These are phyloP conservation scores for Scaptomyza reducta DNA, from an alignment of 2,888 invertebrate species.

Conservation along the genomic window DNA sequence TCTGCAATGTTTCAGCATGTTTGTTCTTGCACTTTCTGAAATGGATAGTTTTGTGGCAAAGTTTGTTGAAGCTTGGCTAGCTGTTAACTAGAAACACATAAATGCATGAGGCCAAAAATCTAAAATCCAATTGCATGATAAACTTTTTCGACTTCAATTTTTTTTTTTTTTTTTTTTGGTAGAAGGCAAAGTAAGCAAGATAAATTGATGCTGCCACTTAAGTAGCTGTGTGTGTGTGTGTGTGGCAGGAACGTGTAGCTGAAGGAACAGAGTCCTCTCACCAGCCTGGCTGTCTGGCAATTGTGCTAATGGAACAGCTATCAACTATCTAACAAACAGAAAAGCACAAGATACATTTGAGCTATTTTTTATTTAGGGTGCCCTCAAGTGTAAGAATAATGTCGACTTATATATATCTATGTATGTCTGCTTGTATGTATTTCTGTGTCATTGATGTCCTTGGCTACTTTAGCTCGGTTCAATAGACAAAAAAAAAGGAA, in stretches of 20 bases:
- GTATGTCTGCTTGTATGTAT: slow-evolving; percentile 61
- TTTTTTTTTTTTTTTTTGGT: too few relatives aligned
- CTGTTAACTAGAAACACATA: slow-evolving; percentile 25
- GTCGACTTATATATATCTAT: not conserved
- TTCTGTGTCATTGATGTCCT: slow-evolving; percentile 52
- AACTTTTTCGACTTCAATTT: too few relatives aligned
- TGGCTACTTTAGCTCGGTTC: slow-evolving; percentile 27
- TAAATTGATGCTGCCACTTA: slow-evolving; percentile 55
- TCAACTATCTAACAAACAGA: slow-evolving; percentile 40
- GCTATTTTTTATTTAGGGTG: slow-evolving; percentile 34
- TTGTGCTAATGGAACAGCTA: slow-evolving; percentile 69
- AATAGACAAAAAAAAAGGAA: not conserved
- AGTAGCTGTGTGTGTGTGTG: slow-evolving; percentile 9
- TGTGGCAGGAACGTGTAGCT: slow-evolving; percentile 6
- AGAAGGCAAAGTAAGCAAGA: slow-evolving; percentile 35
- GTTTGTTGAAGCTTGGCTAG: slow-evolving; percentile 3
- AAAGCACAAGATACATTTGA: slow-evolving; percentile 17
- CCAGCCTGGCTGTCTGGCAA: slow-evolving; percentile 50
- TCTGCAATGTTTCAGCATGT: not conserved
- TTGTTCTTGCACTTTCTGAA: not conserved
- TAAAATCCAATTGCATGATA: slow-evolving; percentile 56
- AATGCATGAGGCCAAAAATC: slow-evolving; percentile 40
- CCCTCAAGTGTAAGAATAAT: slow-evolving; percentile 64
- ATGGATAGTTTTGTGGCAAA: not conserved
- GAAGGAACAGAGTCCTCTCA: slow-evolving; percentile 37